Conservation (phyloP, 2,888 invertebrate species). For the Germaria angustata region DNA sequence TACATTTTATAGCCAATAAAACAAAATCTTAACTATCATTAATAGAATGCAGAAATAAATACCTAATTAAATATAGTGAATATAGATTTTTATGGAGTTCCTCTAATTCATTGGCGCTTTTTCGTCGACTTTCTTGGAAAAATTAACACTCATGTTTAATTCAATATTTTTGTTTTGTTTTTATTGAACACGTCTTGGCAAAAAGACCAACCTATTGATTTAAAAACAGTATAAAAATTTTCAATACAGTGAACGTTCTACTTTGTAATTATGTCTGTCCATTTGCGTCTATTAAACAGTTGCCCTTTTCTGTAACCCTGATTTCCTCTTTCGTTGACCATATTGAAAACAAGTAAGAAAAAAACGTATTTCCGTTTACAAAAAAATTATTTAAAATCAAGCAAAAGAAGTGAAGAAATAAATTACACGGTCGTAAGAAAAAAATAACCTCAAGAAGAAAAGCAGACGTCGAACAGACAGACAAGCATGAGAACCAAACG, state of each 20-base stretch:
- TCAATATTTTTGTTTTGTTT: neutral
- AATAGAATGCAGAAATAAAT: neutral
- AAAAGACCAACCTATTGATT: slow-evolving; percentile 15
- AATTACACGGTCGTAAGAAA: slow-evolving; percentile 3
- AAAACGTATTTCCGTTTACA: slow-evolving; percentile 57
- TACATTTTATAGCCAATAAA: neutral
- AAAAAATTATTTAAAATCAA: slow-evolving; percentile 29
- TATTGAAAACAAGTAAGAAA: slow-evolving; percentile 31
- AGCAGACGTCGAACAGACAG: neutral
- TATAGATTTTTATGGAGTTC: slow-evolving; percentile 21
- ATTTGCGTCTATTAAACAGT: slow-evolving; percentile 23
- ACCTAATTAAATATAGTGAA: neutral
- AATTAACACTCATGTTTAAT: neutral
- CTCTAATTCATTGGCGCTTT: slow-evolving; percentile 44
- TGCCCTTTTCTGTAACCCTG: slow-evolving; percentile 68
- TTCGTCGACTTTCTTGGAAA: slow-evolving; percentile 31
- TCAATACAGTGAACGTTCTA: neutral
- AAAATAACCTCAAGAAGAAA: slow-evolving; percentile 12
- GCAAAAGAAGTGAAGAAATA: neutral
- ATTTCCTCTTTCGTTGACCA: slow-evolving; percentile 67
- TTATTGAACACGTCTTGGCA: neutral
- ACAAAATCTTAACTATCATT: neutral
- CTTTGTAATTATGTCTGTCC: neutral
- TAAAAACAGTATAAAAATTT: slow-evolving; percentile 29
- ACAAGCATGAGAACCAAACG: slow-evolving; percentile 14